These are phyloP conservation scores for Burhinus bistriatus DNA, from an alignment of 2,113 vertebrate species.

Conservation along the genomic window DNA sequence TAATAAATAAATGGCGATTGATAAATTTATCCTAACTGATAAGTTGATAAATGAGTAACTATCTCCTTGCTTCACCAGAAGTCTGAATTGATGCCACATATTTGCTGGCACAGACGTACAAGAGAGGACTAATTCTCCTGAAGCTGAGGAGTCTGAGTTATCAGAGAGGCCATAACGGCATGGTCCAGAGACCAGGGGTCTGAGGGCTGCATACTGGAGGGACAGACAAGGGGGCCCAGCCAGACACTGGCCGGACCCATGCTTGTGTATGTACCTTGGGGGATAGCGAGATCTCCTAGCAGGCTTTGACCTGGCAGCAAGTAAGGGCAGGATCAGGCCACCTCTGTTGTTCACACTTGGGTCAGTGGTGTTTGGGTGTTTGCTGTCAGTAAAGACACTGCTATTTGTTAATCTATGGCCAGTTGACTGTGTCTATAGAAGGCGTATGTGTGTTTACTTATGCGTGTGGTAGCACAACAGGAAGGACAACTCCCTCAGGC, in stretches of 20 bases:
- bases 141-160: not conserved
- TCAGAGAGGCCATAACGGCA: not conserved
- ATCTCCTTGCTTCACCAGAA: not conserved
- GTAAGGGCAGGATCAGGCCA: not conserved
- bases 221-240: not conserved
- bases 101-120: not conserved
- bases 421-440: not conserved
- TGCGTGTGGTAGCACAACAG: not conserved
- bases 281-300: not conserved
- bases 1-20: not conserved
- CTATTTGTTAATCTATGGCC: not conserved
- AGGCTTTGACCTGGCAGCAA: not conserved
- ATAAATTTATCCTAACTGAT: no score
- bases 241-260: accelerated
- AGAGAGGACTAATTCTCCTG: not conserved
- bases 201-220: not conserved
- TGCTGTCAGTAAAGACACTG: not conserved
- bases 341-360: not conserved
- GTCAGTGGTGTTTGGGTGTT: accelerated
- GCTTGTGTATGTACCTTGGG: accelerated
- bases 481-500: not conserved
- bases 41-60: not conserved
- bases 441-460: accelerated
- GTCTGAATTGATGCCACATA: not conserved
- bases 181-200: not conserved